Percentiles rank a stretch among this genome's conserved stretches.
Conservation (phyloP, 1,140 invertebrate genomes). For the Bombus superbus region DNA sequence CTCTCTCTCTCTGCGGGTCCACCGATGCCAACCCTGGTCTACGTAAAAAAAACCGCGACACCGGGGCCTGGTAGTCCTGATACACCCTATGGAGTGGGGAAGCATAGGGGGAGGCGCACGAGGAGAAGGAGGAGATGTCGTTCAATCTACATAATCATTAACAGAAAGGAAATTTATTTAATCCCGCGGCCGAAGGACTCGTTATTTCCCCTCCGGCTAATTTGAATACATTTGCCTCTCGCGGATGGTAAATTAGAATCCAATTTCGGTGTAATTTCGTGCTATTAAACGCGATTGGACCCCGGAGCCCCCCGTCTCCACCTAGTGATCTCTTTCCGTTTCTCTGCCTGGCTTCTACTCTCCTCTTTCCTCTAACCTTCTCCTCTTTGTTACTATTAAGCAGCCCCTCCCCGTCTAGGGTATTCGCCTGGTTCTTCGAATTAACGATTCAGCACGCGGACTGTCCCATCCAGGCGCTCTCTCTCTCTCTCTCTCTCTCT, state of each 20-base stretch:
- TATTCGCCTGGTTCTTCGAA: conserved; percentile 3
- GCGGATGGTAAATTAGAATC: conserved; percentile 81
- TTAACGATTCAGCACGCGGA: conserved; percentile 37
- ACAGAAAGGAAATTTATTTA: conserved; percentile 82
- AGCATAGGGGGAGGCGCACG: neutral
- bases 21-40: conserved; percentile 12
- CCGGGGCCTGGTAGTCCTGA: neutral
- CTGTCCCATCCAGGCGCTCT: neutral
- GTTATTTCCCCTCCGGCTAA: conserved; percentile 78
- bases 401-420: too few species aligned
- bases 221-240: conserved; percentile 80
- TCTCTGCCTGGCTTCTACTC: neutral
- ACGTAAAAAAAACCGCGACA: conserved; percentile 39
- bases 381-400: conserved; percentile 26
- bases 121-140: conserved; percentile 74
- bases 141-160: conserved; percentile 82
- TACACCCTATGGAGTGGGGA: neutral
- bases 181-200: conserved; percentile 74
- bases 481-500: neutral
- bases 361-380: neutral
- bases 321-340: conserved; percentile 19
- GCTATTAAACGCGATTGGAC: conserved; percentile 81
- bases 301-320: conserved; percentile 7
- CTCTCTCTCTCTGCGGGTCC: neutral
- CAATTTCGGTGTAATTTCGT: conserved; percentile 82